Percentiles rank a stretch among this genome's conserved stretches.
phyloP scores from a whole-genome alignment of 2,113 vertebrate species.

The Paradoxurus hermaphroditus region DNA sequence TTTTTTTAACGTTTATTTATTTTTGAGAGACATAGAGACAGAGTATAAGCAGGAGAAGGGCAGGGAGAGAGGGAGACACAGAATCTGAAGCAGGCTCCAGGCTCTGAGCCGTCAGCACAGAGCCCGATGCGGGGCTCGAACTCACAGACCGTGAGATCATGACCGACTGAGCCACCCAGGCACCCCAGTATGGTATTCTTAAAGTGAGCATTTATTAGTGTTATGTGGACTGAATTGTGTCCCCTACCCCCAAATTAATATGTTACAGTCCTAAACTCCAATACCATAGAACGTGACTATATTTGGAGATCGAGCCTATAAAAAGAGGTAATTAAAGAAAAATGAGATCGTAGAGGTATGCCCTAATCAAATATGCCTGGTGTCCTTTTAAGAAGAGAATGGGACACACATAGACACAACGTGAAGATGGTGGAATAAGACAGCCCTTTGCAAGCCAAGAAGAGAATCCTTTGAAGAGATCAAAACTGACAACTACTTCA shows the following conservation, averaged over 20 bases:
- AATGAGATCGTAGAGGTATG: neutral
- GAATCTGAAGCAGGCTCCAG: no score
- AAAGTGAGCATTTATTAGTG: neutral
- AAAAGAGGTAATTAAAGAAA: neutral
- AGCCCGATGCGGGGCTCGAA: no score
- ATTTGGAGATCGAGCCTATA: neutral
- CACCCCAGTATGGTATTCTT: neutral
- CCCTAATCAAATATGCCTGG: neutral
- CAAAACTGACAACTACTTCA: neutral
- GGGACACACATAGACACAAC: neutral
- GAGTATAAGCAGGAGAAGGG: no score
- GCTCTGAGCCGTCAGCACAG: no score
- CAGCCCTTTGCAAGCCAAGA: neutral
- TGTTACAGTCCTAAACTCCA: neutral
- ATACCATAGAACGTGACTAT: neutral
- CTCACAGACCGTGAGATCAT: no score
- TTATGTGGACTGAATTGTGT: neutral
- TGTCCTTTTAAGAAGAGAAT: neutral
- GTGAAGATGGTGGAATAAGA: neutral
- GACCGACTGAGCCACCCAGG: no score
- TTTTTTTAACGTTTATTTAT: no score
- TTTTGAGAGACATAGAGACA: no score
- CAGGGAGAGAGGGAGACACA: no score
- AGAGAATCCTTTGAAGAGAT: neutral
- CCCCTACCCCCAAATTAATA: neutral